phyloP scores from a whole-genome alignment of 2,797 vertebrate species.

The Manis crassicaudata region DNA sequence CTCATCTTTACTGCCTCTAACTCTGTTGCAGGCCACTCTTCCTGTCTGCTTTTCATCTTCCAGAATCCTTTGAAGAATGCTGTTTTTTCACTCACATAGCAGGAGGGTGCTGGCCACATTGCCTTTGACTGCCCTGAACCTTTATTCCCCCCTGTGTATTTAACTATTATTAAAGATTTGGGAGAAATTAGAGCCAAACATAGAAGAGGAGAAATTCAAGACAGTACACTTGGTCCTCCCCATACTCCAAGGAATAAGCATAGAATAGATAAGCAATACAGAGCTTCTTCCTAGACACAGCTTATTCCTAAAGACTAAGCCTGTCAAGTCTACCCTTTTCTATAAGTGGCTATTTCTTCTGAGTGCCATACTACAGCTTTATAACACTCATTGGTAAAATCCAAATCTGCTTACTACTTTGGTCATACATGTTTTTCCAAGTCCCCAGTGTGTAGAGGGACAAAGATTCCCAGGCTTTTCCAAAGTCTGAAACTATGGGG shows the following conservation, averaged over 20 bases:
- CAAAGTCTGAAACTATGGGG: neutral
- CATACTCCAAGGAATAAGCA: neutral
- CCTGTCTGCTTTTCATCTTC: neutral
- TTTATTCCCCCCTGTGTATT: neutral
- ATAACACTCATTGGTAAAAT: neutral
- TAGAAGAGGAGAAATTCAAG: neutral
- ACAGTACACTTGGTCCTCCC: neutral
- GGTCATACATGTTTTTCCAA: neutral
- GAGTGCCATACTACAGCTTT: neutral
- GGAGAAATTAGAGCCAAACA: neutral
- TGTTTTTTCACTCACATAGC: neutral
- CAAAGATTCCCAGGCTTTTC: neutral
- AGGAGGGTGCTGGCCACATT: neutral
- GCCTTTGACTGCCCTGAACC: neutral
- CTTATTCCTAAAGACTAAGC: neutral
- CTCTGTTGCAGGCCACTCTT: no score
- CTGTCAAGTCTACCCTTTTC: neutral
- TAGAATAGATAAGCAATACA: neutral
- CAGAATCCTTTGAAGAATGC: neutral
- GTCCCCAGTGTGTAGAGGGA: neutral
- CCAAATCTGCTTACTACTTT: neutral
- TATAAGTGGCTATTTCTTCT: neutral
- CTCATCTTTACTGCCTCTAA: neutral
- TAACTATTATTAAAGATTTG: neutral
- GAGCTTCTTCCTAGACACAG: neutral